These are phyloP conservation scores for Argynnis bischoffii DNA, from an alignment of 2,888 invertebrate species.

Conservation along the genomic window DNA sequence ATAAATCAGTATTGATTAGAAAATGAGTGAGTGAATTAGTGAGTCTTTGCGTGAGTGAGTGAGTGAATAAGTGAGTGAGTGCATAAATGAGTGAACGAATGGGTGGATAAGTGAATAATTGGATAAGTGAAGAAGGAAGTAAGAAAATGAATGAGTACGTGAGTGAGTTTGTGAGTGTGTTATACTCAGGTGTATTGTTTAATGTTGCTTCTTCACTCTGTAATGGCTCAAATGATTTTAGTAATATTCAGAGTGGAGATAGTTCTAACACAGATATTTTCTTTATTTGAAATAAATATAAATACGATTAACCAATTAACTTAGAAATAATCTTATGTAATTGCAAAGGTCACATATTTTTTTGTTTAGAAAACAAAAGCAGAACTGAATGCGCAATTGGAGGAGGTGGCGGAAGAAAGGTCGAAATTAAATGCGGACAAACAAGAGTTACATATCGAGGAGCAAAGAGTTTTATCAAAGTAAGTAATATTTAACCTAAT, in stretches of 20 bases:
- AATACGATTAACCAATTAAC: neutral
- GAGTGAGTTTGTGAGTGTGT: no score
- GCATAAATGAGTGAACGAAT: neutral
- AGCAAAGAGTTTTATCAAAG: conserved; percentile 72
- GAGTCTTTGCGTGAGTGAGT: no score
- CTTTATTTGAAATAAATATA: neutral
- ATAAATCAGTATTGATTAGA: no score
- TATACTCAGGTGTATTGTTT: no score
- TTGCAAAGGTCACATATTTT: neutral
- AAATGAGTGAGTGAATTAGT: no score
- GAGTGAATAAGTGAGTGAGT: neutral
- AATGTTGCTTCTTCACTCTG: no score
- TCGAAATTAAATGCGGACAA: conserved; percentile 68
- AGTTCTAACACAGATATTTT: neutral
- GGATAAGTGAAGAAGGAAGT: no score
- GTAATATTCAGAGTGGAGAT: no score
- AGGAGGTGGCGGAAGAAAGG: conserved; percentile 69
- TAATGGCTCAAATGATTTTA: neutral
- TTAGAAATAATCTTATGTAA: no score
- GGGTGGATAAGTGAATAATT: no score
- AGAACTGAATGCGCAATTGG: conserved; percentile 69
- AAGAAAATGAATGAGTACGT: no score
- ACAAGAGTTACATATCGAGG: conserved; percentile 71
- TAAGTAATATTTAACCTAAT: conserved; percentile 44
- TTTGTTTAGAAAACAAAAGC: conserved; percentile 68